phyloP scores from a whole-genome alignment of 2,113 vertebrate genomes.

The Phalacrocorax aristotelis region DNA sequence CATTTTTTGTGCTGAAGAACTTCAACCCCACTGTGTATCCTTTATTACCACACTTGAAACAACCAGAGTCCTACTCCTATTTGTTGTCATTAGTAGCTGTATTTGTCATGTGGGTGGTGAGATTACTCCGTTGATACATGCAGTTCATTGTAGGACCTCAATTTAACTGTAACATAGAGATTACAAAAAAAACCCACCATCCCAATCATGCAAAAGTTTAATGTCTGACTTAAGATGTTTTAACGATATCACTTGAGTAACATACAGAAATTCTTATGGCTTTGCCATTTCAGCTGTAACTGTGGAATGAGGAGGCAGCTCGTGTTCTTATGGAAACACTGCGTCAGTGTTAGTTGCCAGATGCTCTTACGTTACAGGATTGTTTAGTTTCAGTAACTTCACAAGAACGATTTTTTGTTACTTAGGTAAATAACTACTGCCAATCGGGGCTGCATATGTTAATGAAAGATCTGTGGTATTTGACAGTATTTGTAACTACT shows the following conservation, averaged over 20 bases:
- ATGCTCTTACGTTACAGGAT: background rate
- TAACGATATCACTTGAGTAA: rapidly evolving
- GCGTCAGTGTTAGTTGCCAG: too few relatives aligned
- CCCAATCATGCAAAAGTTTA: rapidly evolving
- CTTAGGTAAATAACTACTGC: background rate
- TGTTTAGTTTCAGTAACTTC: background rate
- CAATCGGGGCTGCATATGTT: background rate
- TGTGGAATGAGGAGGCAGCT: background rate
- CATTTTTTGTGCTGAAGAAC: conserved; percentile 97
- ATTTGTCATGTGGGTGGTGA: background rate
- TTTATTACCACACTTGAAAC: conserved; percentile 12
- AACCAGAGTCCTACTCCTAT: rapidly evolving
- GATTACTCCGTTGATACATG: rapidly evolving
- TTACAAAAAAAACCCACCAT: background rate
- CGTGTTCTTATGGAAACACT: rapidly evolving
- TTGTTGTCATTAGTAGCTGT: rapidly evolving
- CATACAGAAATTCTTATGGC: rapidly evolving
- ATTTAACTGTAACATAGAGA: background rate
- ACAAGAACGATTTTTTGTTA: background rate
- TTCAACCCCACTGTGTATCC: conserved; percentile 99
- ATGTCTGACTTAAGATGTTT: rapidly evolving
- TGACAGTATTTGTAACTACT: background rate
- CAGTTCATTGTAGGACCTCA: background rate
- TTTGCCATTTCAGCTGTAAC: background rate
- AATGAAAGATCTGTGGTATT: background rate